A percentile compares a stretch with the other conserved stretches of the same genome.
These are phyloP conservation scores for Mormyrus iriodes DNA, from an alignment of 2,113 vertebrate genomes.

Conservation along the genomic window DNA sequence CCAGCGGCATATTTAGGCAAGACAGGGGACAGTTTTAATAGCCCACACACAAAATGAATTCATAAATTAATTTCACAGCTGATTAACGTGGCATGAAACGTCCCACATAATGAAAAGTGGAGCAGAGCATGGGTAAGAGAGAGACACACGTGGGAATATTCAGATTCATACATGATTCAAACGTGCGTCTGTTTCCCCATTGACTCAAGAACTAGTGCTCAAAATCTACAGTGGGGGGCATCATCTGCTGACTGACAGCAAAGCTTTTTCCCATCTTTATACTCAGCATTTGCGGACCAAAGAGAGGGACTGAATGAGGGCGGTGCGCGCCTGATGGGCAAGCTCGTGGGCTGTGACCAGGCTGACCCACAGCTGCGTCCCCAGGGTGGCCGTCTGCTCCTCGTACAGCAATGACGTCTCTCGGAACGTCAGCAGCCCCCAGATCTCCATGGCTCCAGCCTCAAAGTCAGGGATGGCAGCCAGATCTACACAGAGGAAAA, in stretches of 20 bases:
- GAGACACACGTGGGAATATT: neutral
- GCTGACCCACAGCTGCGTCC: slow-evolving; percentile 9
- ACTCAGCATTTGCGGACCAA: neutral
- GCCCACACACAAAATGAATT: neutral
- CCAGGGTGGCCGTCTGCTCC: neutral
- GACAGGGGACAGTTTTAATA: neutral
- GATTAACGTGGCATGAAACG: neutral
- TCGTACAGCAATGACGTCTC: slow-evolving; percentile 28
- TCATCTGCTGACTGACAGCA: neutral
- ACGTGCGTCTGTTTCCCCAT: neutral
- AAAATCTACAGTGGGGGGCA: neutral
- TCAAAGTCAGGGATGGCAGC: slow-evolving; percentile 34
- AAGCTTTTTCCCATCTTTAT: neutral
- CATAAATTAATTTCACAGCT: neutral
- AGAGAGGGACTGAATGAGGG: neutral
- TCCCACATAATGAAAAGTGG: neutral
- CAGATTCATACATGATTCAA: neutral
- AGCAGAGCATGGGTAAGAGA: neutral
- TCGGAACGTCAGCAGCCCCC: slow-evolving; percentile 31
- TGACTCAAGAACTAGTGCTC: neutral
- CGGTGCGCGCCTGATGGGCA: slow-evolving; percentile 24
- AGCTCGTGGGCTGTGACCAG: slow-evolving; percentile 31
- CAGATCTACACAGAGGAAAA: slow-evolving; percentile 25
- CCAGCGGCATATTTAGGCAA: neutral
- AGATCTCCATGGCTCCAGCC: slow-evolving; percentile 30